Conservation (phyloP, 1,140 invertebrate genomes). For the Rhopalosiphum maidis region DNA sequence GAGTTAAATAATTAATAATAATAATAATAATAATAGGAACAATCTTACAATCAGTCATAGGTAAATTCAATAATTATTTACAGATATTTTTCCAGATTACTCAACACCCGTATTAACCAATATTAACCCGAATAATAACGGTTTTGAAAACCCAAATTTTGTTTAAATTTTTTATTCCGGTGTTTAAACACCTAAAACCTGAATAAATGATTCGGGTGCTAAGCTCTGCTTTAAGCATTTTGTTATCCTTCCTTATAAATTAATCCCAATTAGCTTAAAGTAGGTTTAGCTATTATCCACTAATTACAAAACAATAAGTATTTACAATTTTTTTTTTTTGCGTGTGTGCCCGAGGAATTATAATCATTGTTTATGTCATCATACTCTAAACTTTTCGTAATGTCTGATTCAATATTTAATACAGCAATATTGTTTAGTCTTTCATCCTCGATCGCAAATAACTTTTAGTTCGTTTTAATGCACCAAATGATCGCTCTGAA, state of each 20-base stretch:
- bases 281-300: neutral
- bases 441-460: constrained; percentile 1
- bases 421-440: neutral
- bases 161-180: too few species aligned
- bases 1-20: too few species aligned
- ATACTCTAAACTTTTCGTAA: neutral
- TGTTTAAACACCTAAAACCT: too few species aligned
- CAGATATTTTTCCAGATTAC: too few species aligned
- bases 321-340: neutral
- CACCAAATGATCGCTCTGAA: constrained; percentile 1
- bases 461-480: neutral
- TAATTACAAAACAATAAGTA: neutral
- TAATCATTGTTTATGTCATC: neutral
- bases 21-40: too few species aligned
- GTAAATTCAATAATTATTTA: too few species aligned
- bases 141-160: too few species aligned
- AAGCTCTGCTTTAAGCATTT: neutral
- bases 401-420: neutral
- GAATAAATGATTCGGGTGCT: too few species aligned
- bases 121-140: too few species aligned
- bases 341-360: neutral
- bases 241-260: neutral
- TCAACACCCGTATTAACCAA: rapidly evolving
- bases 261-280: neutral
- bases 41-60: too few species aligned